Evolutionary conservation across 2,888 invertebrate genomes (phyloP).

Genomic region (Microchrysa polita): DNA sequence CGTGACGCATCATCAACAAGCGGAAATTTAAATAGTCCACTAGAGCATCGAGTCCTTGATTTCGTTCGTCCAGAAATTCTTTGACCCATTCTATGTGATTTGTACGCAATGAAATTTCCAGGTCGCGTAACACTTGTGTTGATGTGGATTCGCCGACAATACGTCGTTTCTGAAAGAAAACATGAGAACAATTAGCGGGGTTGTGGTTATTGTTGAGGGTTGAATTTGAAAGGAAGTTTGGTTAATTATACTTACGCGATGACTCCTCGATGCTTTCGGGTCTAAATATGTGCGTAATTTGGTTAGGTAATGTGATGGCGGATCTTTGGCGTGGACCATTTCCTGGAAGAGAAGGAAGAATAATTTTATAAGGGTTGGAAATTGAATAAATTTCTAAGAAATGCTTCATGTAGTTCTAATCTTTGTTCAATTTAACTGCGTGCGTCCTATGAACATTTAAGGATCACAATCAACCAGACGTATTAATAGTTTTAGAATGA

Average conservation of each 20-base stretch:
- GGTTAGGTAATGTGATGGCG: slow-evolving; percentile 95
- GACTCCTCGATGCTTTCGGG: slow-evolving; percentile 94
- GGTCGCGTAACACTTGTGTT: slow-evolving; percentile 96
- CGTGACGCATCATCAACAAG: slow-evolving; percentile 92
- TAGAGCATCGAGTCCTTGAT: slow-evolving; percentile 94
- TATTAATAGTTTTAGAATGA: too few species aligned
- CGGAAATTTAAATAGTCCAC: slow-evolving; percentile 97
- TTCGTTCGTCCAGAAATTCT: slow-evolving; percentile 95
- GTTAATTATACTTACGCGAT: slow-evolving; percentile 84
- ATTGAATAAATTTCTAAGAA: too few species aligned
- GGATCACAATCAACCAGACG: too few species aligned
- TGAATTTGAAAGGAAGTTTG: slow-evolving; percentile 22
- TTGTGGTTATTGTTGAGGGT: slow-evolving; percentile 10
- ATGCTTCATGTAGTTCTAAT: too few species aligned
- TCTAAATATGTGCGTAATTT: slow-evolving; percentile 95
- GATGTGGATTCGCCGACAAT: slow-evolving; percentile 97
- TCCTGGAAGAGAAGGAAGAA: slow-evolving; percentile 71
- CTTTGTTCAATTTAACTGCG: too few species aligned
- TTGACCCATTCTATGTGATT: slow-evolving; percentile 99
- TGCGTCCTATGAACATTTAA: too few species aligned
- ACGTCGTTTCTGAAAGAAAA: slow-evolving; percentile 83
- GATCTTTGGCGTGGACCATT: slow-evolving; percentile 97
- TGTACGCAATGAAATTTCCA: slow-evolving; percentile 98
- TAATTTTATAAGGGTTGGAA: neutral
- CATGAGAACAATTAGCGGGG: neutral